Conservation (phyloP, 2,888 invertebrate genomes). For the Rhagium mordax region DNA sequence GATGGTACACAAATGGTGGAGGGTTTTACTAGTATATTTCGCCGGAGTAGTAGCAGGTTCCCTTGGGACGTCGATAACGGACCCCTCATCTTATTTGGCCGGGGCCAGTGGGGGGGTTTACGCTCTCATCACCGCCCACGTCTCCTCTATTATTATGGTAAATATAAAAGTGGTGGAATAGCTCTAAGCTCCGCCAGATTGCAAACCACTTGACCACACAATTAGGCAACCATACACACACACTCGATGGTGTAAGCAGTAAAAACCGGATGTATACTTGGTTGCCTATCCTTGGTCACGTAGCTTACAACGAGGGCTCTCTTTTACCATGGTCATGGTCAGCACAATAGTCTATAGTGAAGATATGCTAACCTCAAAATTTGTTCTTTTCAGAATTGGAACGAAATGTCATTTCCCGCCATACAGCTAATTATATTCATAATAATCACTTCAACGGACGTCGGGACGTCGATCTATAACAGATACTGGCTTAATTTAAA, state of each 20-base stretch:
- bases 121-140: constrained; percentile 92
- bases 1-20: constrained; percentile 97
- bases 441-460: constrained; percentile 84
- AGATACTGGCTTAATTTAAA: constrained; percentile 79
- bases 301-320: no score
- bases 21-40: constrained; percentile 87
- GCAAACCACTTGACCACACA: no score
- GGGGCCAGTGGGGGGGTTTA: constrained; percentile 98
- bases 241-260: no score
- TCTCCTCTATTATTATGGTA: constrained; percentile 92
- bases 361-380: no score
- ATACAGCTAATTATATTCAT: constrained; percentile 87
- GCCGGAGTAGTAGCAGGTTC: constrained; percentile 91
- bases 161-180: no score
- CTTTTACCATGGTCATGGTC: no score
- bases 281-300: no score
- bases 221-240: no score
- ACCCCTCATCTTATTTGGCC: constrained; percentile 86
- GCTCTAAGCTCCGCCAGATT: no score
- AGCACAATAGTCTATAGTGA: no score
- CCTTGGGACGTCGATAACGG: constrained; percentile 85
- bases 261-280: no score
- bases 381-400: constrained; percentile 86
- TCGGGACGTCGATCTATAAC: constrained; percentile 91
- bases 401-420: constrained; percentile 94